phyloP scores from a whole-genome alignment of 2,797 vertebrate species.

The Vireo griseus region DNA sequence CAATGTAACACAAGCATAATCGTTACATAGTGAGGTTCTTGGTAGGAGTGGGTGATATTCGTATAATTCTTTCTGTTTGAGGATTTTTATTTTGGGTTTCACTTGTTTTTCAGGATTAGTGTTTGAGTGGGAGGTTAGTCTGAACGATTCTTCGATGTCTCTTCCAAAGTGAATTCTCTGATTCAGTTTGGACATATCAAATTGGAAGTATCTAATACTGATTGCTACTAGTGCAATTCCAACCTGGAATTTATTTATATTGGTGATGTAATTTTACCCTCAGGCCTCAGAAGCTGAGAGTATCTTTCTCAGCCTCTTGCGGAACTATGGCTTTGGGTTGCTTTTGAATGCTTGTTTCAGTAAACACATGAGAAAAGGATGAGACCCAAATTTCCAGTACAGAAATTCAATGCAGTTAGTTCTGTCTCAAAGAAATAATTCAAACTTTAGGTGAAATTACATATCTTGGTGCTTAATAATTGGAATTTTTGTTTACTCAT shows the following conservation, averaged over 20 bases:
- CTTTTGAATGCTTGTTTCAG: background rate
- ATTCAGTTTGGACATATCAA: background rate
- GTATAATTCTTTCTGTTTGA: background rate
- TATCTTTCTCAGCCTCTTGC: background rate
- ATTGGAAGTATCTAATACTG: background rate
- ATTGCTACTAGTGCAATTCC: background rate
- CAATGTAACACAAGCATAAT: accelerated
- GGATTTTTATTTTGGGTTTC: background rate
- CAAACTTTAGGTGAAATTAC: background rate
- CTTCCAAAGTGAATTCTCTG: background rate
- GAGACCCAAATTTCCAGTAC: background rate
- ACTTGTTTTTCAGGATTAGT: background rate
- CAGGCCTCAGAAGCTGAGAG: background rate
- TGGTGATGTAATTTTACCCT: background rate
- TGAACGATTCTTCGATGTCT: accelerated
- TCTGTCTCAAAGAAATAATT: background rate
- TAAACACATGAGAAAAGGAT: background rate
- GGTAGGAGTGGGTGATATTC: background rate
- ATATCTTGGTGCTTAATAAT: background rate
- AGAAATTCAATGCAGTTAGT: background rate
- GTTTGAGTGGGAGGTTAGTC: accelerated
- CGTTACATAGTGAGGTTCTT: background rate
- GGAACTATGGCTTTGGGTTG: background rate
- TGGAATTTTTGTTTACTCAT: background rate
- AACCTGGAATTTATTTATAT: background rate